Conservation (phyloP, 2,797 vertebrate genomes). For the Argentina silus region DNA sequence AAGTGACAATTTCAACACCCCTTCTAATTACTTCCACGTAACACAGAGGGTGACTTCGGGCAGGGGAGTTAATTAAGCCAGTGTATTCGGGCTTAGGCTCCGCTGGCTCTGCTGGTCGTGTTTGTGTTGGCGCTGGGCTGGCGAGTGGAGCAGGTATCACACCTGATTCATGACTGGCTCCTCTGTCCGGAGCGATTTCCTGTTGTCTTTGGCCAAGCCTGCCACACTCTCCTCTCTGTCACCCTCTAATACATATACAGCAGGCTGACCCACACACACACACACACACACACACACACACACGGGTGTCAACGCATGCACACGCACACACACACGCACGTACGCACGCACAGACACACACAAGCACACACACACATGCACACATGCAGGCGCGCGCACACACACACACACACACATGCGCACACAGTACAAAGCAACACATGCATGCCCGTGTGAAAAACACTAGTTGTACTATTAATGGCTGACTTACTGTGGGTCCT, state of each 20-base stretch:
- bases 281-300: constrained; percentile 32
- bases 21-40: constrained; percentile 70
- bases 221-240: constrained; percentile 41
- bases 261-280: constrained; percentile 33
- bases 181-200: constrained; percentile 73
- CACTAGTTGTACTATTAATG: constrained; percentile 4
- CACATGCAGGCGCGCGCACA: too few relatives aligned
- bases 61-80: constrained; percentile 50
- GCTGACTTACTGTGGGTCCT: constrained; percentile 42
- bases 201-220: constrained; percentile 73
- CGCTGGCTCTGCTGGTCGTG: constrained; percentile 45
- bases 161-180: constrained; percentile 81
- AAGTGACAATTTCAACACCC: constrained; percentile 73
- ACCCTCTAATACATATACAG: constrained; percentile 37
- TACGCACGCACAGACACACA: constrained; percentile 1
- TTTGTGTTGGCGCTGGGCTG: constrained; percentile 74
- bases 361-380: too few relatives aligned
- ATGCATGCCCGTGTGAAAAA: too few relatives aligned
- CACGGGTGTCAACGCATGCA: too few relatives aligned
- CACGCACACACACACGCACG: constrained; percentile 15
- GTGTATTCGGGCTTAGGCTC: constrained; percentile 37
- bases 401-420: too few relatives aligned
- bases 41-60: constrained; percentile 43
- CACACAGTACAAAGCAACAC: neutral
- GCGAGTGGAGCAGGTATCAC: constrained; percentile 72